Conservation (phyloP, 2,888 invertebrate species). For the Spodoptera exigua region DNA sequence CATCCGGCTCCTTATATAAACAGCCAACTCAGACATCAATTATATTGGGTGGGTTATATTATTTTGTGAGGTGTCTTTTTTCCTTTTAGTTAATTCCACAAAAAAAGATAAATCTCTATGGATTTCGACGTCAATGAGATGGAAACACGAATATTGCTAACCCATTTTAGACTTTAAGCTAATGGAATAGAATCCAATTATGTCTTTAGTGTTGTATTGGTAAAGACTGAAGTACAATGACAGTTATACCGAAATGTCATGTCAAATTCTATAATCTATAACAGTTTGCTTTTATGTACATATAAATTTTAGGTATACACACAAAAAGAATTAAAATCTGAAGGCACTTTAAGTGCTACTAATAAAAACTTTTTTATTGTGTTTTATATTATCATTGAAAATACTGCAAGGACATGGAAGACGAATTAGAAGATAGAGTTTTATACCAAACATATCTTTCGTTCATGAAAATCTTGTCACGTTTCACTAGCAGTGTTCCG, state of each 20-base stretch:
- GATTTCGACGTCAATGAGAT: conserved; percentile 10
- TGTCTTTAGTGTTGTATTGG: conserved; percentile 3
- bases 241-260: conserved; percentile 34
- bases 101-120: conserved; percentile 43
- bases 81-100: conserved; percentile 6
- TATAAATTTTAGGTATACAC: conserved; percentile 41
- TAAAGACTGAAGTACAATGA: conserved; percentile 37
- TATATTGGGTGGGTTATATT: conserved; percentile 7
- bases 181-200: neutral
- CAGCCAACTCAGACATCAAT: no score
- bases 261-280: conserved; percentile 21
- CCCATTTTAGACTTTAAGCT: fast-evolving
- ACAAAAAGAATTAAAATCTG: conserved; percentile 31
- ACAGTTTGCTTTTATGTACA: conserved; percentile 22
- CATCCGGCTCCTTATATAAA: no score
- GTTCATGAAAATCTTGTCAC: conserved; percentile 95
- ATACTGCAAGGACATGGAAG: conserved; percentile 92
- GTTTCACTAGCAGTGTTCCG: conserved; percentile 94
- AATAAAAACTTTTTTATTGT: conserved; percentile 41
- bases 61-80: conserved; percentile 3
- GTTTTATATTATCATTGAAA: conserved; percentile 53
- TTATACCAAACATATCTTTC: conserved; percentile 96
- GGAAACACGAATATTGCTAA: conserved; percentile 5
- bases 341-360: conserved; percentile 31
- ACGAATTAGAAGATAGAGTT: conserved; percentile 96